These are phyloP conservation scores for Corythucha ciliata DNA, from an alignment of 2,888 invertebrate genomes.

Conservation along the genomic window DNA sequence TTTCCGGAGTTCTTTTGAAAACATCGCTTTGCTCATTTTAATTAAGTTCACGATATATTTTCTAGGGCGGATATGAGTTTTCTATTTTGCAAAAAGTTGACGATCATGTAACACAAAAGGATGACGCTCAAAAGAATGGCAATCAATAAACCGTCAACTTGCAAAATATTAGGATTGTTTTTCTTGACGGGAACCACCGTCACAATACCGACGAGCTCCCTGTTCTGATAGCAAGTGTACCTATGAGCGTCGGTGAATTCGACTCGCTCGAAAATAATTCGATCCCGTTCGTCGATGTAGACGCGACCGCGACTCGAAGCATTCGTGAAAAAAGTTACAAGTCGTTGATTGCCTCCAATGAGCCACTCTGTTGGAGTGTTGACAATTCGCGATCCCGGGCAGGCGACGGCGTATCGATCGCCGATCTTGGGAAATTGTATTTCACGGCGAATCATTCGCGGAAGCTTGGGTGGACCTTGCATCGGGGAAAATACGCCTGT, in stretches of 20 bases:
- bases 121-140: neutral
- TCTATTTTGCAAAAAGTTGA: neutral
- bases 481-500: constrained; percentile 47
- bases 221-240: constrained; percentile 10
- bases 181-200: constrained; percentile 4
- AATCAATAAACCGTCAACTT: constrained; percentile 2
- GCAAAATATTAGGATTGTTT: neutral
- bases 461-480: constrained; percentile 45
- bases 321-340: constrained; percentile 12
- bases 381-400: constrained; percentile 16
- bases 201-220: constrained; percentile 1
- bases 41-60: neutral
- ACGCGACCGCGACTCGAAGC: constrained; percentile 4
- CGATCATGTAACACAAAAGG: neutral
- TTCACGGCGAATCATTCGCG: constrained; percentile 42
- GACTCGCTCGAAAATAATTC: constrained; percentile 2
- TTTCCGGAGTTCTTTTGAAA: too few species aligned
- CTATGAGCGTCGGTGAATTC: neutral
- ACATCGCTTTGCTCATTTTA: neutral
- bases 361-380: constrained; percentile 20
- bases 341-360: constrained; percentile 6
- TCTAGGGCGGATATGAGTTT: neutral
- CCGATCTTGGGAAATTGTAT: constrained; percentile 40
- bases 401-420: constrained; percentile 5
- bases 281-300: constrained; percentile 4